phyloP scores from a whole-genome alignment of 2,113 vertebrate species.

The Cheirogaleus medius region DNA sequence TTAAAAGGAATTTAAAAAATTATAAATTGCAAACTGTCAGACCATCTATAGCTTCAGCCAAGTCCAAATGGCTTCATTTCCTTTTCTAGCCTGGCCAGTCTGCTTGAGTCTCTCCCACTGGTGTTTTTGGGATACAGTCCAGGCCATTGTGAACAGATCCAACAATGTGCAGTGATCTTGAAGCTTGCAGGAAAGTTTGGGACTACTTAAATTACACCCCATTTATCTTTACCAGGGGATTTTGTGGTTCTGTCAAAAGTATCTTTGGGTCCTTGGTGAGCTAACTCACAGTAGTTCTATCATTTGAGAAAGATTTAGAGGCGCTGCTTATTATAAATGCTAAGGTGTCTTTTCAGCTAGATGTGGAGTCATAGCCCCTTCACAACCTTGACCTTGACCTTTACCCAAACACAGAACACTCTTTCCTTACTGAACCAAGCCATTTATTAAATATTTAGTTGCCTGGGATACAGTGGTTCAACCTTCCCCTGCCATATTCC shows the following conservation, averaged over 20 bases:
- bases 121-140: conserved; percentile 74
- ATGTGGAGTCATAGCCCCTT: background rate
- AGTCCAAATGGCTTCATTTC: conserved; percentile 76
- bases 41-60: conserved; percentile 56
- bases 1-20: conserved; percentile 63
- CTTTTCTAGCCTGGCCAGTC: conserved; percentile 58
- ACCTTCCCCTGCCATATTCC: background rate
- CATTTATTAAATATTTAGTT: conserved; percentile 16
- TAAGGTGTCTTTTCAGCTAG: background rate
- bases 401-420: background rate
- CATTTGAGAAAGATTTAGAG: conserved; percentile 55
- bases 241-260: conserved; percentile 61
- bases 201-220: conserved; percentile 64
- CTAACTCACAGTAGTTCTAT: conserved; percentile 28
- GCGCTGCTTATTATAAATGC: conserved; percentile 14
- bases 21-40: conserved; percentile 75
- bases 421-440: background rate
- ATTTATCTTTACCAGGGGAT: conserved; percentile 63
- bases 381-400: background rate
- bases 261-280: conserved; percentile 20
- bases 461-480: background rate
- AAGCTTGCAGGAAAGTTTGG: conserved; percentile 73
- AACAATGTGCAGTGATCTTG: conserved; percentile 68
- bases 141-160: conserved; percentile 67
- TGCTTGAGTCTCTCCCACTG: conserved; percentile 62